Base-by-base conservation (phyloP, 2,888 invertebrate species). In the Lathronympha strigana region DNA sequence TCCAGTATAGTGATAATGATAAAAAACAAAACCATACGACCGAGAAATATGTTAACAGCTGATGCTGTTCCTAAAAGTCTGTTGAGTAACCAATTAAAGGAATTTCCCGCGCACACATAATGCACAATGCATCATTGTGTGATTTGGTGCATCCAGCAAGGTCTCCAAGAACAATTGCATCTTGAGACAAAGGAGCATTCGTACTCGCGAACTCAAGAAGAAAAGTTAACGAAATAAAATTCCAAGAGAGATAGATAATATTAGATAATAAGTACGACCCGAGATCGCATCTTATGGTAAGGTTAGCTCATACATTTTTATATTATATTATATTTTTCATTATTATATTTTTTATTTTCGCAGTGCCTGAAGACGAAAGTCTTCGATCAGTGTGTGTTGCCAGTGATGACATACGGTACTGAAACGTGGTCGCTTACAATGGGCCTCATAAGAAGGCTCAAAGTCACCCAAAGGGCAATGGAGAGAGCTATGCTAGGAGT, bases 71-170 rank as follows among this genome's bases (percentile, higher is more conserved):
- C 8, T n/a, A 38, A 50, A 36, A 17, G 54, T 43, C 36, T 1
- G 55, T 40, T 28, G 25, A 57, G 49, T 31, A 50, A 57, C 15
- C 23, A 43, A 33, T 49, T 23, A 50, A 63, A 57, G 57, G 49
- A 62, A n/a, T 57, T 57, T 43, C 57, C 50, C 43, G 40, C 57
- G 49, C 17, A 21, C 31, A 17, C 31, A 50, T 17, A n/a, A 43
- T 23, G 38, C 50, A 63, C 63, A 63, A 63, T 58, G 57, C 50
- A 8, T 38, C 57, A 63, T 58, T 63, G 63, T 63, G 31, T 58
- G 43, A 43, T 63, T 63, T 63, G 57, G 50, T 58, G 63, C 57
- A 63, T 50, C 57, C 57, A 63, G 36, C 53, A 63, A 50, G 50
- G 40, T 63, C 36, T 40, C 61, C 36, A 17, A 45, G 43, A 49